Conservation (phyloP, 2,888 invertebrate genomes). For the Strigamia maritima region DNA sequence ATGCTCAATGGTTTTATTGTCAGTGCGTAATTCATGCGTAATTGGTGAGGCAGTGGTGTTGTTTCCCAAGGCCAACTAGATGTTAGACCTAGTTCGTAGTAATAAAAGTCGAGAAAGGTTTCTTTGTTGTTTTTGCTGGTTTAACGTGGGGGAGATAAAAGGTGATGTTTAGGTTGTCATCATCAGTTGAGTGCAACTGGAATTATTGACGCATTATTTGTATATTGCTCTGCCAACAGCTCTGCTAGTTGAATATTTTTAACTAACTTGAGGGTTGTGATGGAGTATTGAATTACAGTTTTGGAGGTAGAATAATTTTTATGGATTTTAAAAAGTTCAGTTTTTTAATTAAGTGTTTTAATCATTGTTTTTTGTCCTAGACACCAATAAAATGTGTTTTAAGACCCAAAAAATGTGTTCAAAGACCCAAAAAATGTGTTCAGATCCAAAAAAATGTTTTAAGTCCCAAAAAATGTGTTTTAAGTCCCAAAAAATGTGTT, state of each 20-base stretch:
- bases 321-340: no score
- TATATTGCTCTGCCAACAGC: not conserved
- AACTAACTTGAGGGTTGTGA: no score
- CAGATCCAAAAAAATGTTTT: no score
- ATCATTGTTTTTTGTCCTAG: no score
- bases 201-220: not conserved
- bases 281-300: no score
- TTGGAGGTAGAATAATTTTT: no score
- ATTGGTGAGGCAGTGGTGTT: not conserved
- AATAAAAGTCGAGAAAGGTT: not conserved
- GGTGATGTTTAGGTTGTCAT: not conserved
- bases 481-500: no score
- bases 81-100: not conserved
- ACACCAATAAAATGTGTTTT: no score
- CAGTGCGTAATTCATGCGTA: slow-evolving; percentile 4
- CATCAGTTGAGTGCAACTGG: not conserved
- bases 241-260: not conserved
- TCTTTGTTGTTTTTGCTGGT: not conserved
- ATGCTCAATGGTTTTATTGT: slow-evolving; percentile 4
- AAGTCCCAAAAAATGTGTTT: no score
- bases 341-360: no score
- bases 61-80: not conserved
- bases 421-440: no score
- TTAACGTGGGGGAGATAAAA: not conserved
- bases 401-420: no score